Base-by-base conservation (phyloP, 2,888 invertebrate species). In the Mesochorus sp. region DNA sequence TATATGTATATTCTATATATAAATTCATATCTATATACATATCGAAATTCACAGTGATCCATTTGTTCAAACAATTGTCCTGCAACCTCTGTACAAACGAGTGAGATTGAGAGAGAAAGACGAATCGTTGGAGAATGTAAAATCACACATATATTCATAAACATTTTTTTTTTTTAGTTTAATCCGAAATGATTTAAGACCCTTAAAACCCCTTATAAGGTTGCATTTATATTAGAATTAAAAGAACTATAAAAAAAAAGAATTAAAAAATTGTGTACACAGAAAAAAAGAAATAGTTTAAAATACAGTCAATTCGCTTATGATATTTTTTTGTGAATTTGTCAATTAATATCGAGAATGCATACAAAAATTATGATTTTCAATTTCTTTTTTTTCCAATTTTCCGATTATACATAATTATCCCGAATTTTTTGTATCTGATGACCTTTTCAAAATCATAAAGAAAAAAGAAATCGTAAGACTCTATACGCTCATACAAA, bases 161-260 rank as follows among this genome's bases (percentile, higher is more conserved):
- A 64, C 6, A 3, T 31, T 24, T 37, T 8, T 34, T 17, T 12
- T n/a, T 2, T 31, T 51, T 19, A 39, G n/a, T 37, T 39, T 31
- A 72, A 76, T 55, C 47, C 53, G 49, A 57, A 31, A 66, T 21
- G 64, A 71, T 49, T 51, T 62, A 62, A 72, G 67, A 57, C 17
- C 55, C 42, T 37, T 24, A 3, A 31, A 44, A 34, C 49, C 59
- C 66, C n/a, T n/a, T n/a, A n/a, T n/a, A n/a, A n/a, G n/a, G n/a
- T 49, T 17, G 14, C 34, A 31, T n/a, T 37, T 31, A 37, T 39
- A n/a, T 39, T 17, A n/a, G 6, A 17, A 5, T 47, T 47, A 67
- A 39, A 62, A 55, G 62, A 51, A 68, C 67, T 42, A 62, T 28
- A 37, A n/a, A 10, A 51, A 44, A 59, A 59, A 62, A 72, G n/a